phyloP scores from a whole-genome alignment of 2,113 vertebrate genomes.

The Speoplatyrhinus poulsoni region DNA sequence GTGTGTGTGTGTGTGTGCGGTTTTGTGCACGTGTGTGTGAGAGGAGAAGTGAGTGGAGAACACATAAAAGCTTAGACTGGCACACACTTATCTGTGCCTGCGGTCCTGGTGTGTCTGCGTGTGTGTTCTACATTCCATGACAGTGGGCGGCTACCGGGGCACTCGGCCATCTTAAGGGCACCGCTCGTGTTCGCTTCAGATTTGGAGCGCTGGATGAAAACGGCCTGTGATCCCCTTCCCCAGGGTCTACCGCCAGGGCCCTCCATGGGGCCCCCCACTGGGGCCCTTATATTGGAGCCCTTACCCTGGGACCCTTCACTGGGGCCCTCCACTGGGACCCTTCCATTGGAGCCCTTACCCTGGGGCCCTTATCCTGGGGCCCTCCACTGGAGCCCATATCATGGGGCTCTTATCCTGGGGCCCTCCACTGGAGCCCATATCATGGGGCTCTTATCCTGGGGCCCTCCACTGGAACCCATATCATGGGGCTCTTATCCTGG shows the following conservation, averaged over 20 bases:
- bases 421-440: constrained; percentile 45
- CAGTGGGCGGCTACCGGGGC: constrained; percentile 50
- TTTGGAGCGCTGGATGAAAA: constrained; percentile 27
- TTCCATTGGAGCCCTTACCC: no score
- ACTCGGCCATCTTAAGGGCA: constrained; percentile 57
- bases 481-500: constrained; percentile 44
- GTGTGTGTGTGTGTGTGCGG: no score
- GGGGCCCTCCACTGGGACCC: neutral
- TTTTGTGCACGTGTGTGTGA: no score
- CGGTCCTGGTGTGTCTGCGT: constrained; percentile 10
- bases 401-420: constrained; percentile 50
- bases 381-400: constrained; percentile 15
- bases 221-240: constrained; percentile 9
- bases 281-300: constrained; percentile 49
- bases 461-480: no score
- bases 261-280: constrained; percentile 43
- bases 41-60: no score
- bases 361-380: constrained; percentile 44
- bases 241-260: constrained; percentile 32
- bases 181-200: constrained; percentile 51
- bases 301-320: constrained; percentile 43
- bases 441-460: constrained; percentile 31
- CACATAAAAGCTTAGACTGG: no score
- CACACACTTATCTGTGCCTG: no score
- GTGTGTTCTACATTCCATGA: constrained; percentile 57